Evolutionary conservation across 2,797 vertebrate genomes (phyloP), one percentile per base, ranked within the genome.

Genomic region (Triplophysa yarkandensis): DNA sequence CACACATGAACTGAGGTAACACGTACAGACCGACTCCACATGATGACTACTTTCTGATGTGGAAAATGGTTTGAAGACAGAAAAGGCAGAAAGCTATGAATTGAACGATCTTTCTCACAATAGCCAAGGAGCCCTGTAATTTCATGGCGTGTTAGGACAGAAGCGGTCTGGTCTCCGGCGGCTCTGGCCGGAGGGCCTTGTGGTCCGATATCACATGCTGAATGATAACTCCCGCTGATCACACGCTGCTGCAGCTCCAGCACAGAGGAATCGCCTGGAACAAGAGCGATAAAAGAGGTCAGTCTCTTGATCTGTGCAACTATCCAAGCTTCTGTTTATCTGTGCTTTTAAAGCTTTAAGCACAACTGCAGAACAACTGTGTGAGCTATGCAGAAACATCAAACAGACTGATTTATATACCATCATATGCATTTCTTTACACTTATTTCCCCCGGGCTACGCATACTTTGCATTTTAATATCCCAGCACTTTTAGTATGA

Each of bases 71-170:
- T 77, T 41, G 71, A 76, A 77, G 73, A 69, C 69, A 71, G 34
- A 68, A 9, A 78, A 75, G 70, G 80, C 70, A 85, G 68, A 77
- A 71, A n/a, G 28, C 63, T 78, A 44, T 73, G 68, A 82, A 80
- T 78, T 82, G 72, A 69, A 69, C 60, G 57, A 67, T 64, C 83
- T 86, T 87, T 85, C 84, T 86, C 80, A 81, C 83, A 77, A 74
- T 85, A 85, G 74, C 85, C 84, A 83, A 80, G 76, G 73, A 78
- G 41, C 64, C 81, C 88, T 74, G 86, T 90, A 86, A 91, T 90
- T 90, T 92, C 88, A 90, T 82, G 87, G 81, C 83, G 84, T 85
- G 81, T 90, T 90, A 90, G 83, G 85, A 83, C 85, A 83, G 84
- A 64, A 80, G 80, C 75, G 83, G 83, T 63, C 83, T 76, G 84